Conservation (phyloP, 1,140 invertebrate genomes). For the Zaprionus lachaisei region DNA sequence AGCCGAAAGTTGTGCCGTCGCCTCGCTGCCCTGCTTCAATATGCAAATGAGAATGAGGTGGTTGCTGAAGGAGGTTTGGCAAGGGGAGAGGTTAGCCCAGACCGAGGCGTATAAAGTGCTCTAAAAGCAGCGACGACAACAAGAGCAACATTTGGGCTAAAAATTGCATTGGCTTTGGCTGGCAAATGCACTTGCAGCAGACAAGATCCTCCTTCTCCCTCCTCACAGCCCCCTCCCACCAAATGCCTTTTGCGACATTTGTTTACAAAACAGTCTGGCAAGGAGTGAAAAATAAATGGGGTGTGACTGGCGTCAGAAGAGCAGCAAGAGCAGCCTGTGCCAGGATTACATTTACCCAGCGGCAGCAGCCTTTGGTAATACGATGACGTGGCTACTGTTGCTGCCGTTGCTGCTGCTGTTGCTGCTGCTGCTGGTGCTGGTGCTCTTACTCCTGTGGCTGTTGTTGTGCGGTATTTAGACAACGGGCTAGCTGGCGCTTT, state of each 20-base stretch:
- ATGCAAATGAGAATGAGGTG: constrained; percentile 63
- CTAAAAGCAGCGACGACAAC: constrained; percentile 49
- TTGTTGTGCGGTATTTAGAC: constrained; percentile 50
- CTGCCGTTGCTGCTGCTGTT: constrained; percentile 40
- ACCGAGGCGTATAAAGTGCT: constrained; percentile 60
- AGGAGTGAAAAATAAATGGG: constrained; percentile 82
- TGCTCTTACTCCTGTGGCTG: constrained; percentile 17
- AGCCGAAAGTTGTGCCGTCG: constrained; percentile 30
- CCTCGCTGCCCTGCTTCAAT: constrained; percentile 54
- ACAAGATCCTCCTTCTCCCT: background rate
- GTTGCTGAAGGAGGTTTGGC: constrained; percentile 14
- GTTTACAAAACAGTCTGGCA: constrained; percentile 49
- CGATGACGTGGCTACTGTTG: constrained; percentile 53
- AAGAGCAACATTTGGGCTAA: constrained; percentile 58
- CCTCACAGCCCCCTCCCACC: background rate
- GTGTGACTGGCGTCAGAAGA: constrained; percentile 58
- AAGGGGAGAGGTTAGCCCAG: background rate
- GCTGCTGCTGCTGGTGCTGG: constrained; percentile 1
- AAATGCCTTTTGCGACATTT: constrained; percentile 40
- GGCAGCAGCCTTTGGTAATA: constrained; percentile 71
- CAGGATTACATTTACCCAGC: constrained; percentile 75
- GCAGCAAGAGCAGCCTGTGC: constrained; percentile 38
- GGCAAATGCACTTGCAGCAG: constrained; percentile 55
- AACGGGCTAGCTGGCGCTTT: constrained; percentile 23
- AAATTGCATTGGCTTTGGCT: constrained; percentile 66